These are phyloP conservation scores for Bombus impatiens DNA, from an alignment of 1,140 invertebrate species.

Conservation along the genomic window DNA sequence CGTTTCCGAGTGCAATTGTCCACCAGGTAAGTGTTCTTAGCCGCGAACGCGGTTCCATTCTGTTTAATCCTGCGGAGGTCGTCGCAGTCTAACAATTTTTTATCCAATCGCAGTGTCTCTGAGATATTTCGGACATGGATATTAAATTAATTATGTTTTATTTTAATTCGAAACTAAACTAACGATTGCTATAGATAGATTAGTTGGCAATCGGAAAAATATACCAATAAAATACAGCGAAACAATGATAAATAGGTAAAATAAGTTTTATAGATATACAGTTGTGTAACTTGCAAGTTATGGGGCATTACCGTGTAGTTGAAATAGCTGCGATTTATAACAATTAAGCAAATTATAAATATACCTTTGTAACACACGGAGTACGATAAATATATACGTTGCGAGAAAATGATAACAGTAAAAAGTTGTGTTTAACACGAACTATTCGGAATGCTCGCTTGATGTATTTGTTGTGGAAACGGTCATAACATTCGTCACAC, in stretches of 20 bases:
- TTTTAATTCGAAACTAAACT: background rate
- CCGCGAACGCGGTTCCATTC: background rate
- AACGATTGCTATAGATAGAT: background rate
- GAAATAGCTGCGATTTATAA: background rate
- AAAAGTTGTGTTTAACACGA: background rate
- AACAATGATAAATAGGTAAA: background rate
- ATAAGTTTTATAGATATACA: background rate
- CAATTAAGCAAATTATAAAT: background rate
- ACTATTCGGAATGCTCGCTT: background rate
- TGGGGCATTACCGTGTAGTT: background rate
- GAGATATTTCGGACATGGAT: no score
- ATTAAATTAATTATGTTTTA: background rate
- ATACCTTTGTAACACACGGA: background rate
- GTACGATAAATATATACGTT: background rate
- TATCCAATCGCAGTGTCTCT: no score
- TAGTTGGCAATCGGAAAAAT: background rate
- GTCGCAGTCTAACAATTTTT: no score
- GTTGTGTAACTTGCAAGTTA: background rate
- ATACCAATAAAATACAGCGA: background rate
- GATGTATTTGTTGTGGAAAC: background rate
- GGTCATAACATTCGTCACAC: background rate
- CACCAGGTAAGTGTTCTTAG: constrained; percentile 67
- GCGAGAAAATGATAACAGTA: background rate
- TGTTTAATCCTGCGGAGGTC: background rate
- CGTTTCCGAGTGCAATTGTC: constrained; percentile 75